Evolutionary conservation across 2,797 vertebrate species (phyloP).

Genomic region (Merluccius polli): DNA sequence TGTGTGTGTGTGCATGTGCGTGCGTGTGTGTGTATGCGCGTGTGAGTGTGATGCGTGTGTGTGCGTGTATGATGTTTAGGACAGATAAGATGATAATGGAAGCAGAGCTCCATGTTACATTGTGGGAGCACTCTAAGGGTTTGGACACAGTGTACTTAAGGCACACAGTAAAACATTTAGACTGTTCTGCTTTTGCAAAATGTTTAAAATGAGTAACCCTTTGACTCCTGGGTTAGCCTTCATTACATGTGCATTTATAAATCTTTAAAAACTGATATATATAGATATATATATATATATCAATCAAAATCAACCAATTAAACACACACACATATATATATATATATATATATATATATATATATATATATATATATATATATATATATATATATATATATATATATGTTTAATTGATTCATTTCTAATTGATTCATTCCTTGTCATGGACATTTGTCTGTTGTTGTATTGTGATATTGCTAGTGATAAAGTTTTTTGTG

Average conservation of each 20-base stretch:
- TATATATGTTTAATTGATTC: neutral
- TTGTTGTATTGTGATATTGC: neutral
- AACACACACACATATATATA: neutral
- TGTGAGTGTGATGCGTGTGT: neutral
- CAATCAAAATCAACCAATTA: no score
- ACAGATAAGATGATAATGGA: conserved; percentile 2
- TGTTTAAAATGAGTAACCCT: no score
- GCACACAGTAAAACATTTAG: neutral
- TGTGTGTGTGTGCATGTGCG: neutral
- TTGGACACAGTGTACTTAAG: neutral
- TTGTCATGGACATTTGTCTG: no score
- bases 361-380: neutral
- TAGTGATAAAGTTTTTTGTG: neutral
- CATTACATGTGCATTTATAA: neutral
- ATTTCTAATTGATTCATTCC: no score
- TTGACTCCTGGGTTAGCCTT: no score
- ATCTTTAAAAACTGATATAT: neutral
- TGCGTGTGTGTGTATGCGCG: neutral
- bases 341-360: neutral
- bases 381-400: neutral
- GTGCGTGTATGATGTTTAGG: neutral
- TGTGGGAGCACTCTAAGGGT: neutral
- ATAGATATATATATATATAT: neutral
- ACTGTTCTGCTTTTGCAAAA: neutral
- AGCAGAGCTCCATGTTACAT: neutral